Evolutionary conservation across 2,797 vertebrate genomes (phyloP).

Genomic region (Poecilia gillii): DNA sequence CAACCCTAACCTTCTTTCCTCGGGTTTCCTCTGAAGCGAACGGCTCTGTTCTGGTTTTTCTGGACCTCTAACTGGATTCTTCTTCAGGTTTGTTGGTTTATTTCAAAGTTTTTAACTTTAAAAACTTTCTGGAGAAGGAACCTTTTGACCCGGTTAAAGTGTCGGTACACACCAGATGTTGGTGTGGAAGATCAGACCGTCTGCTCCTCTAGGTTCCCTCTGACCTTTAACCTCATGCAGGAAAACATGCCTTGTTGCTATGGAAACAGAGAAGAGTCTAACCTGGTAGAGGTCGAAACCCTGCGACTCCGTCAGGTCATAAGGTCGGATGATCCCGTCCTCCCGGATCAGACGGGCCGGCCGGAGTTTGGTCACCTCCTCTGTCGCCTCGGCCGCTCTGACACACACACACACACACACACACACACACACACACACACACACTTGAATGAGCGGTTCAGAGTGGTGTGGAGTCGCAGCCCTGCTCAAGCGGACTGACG

Average conservation of each 20-base stretch:
- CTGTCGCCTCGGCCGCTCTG: conserved; percentile 92
- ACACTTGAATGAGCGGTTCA: background rate
- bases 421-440: background rate
- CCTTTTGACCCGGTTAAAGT: background rate
- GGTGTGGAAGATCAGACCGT: background rate
- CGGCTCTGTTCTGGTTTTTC: background rate
- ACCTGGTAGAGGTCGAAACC: conserved; percentile 96
- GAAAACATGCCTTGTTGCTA: background rate
- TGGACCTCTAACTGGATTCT: background rate
- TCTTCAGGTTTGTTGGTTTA: background rate
- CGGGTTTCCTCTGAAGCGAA: background rate
- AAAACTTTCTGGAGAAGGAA: background rate
- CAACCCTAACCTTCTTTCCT: background rate
- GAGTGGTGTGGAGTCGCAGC: background rate
- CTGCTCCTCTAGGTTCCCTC: background rate
- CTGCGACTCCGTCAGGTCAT: conserved; percentile 86
- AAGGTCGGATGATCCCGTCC: conserved; percentile 93
- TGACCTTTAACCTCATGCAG: background rate
- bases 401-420: conserved; percentile 14
- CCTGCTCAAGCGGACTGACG: background rate
- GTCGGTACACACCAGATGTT: background rate
- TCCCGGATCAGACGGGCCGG: conserved; percentile 91
- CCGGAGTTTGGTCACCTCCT: conserved; percentile 91
- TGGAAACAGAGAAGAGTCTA: conserved; percentile 31
- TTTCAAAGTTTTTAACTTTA: background rate